Base-by-base conservation (phyloP, 1,140 invertebrate species). In the Heliconius eleuchia region DNA sequence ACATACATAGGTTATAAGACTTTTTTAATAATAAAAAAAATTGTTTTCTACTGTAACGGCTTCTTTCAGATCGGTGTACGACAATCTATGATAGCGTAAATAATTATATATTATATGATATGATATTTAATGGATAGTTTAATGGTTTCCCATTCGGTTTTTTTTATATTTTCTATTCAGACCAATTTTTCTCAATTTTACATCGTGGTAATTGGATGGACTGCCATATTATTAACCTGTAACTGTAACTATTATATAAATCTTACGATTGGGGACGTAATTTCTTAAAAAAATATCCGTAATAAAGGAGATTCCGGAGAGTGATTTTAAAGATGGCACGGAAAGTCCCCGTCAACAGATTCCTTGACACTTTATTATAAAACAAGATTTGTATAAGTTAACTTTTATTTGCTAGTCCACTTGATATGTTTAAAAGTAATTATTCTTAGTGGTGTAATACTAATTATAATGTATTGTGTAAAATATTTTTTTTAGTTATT, bases 381-480 rank as follows among this genome's bases (percentile, higher is more conserved):
- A 85, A 84, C 87, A 84, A 78, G 84, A 88, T 89, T 89, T 87
- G 83, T 91, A 88, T 91, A 91, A 91, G 87, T 92, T 93, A 87
- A 87, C 79, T 91, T 89, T 94, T 89, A 91, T 94, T 94, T 94
- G 92, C 92, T 94, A 94, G 92, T 94, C 91, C 89, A 90, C 88
- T 90, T 91, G 84, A 89, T 94, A 92, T 92, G 90, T 94, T 93
- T 89, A 92, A 89, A 91, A 90, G 89, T 91, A 88, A 91, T 92
- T 91, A 93, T 93, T 91, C 91, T 90, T 94, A 94, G 92, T 87
- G 83, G 89, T 93, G 90, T 92, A 94, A 91, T 89, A 93, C 91
- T 94, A 94, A 94, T 94, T 91, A 92, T 91, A 92, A 91, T 91
- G 90, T 93, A 92, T 91, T 92, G 89, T 94, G 91, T 92, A 92